Percentiles rank a stretch among this genome's conserved stretches.
Conservation (phyloP, 64 coral and sea anemone species). For the Astreopora myriophthalma region DNA sequence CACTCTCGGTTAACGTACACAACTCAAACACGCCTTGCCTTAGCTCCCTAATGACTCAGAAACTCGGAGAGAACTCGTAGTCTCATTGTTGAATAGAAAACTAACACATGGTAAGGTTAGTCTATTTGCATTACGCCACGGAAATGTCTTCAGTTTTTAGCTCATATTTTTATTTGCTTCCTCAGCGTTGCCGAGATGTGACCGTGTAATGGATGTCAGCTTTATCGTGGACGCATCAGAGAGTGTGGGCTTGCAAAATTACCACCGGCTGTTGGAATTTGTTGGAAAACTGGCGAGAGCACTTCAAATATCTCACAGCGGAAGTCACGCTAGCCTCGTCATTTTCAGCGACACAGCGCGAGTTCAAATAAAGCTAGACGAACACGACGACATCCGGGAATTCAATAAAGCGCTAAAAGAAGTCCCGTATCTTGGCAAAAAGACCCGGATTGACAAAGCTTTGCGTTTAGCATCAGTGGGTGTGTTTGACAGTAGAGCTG, state of each 20-base stretch:
- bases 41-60: no score
- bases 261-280: conserved; percentile 68
- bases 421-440: conserved; percentile 20
- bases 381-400: conserved; percentile 34
- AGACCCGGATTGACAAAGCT: conserved; percentile 88
- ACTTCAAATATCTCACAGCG: conserved; percentile 18
- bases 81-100: no score
- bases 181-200: conserved; percentile 38
- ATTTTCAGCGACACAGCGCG: conserved; percentile 73
- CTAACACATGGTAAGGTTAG: no score
- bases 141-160: no score
- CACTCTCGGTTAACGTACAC: no score
- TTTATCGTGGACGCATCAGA: conserved; percentile 86
- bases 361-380: conserved; percentile 65
- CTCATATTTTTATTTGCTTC: not conserved
- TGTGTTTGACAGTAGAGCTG: conserved; percentile 55
- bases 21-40: no score
- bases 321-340: conserved; percentile 67
- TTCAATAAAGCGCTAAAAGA: conserved; percentile 72
- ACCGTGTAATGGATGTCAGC: conserved; percentile 68
- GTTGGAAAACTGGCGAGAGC: conserved; percentile 64
- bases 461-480: conserved; percentile 60
- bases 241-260: conserved; percentile 74
- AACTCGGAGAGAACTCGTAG: no score
- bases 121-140: no score